phyloP scores from a whole-genome alignment of 2,888 invertebrate species.

The Drosophila fungiperda region DNA sequence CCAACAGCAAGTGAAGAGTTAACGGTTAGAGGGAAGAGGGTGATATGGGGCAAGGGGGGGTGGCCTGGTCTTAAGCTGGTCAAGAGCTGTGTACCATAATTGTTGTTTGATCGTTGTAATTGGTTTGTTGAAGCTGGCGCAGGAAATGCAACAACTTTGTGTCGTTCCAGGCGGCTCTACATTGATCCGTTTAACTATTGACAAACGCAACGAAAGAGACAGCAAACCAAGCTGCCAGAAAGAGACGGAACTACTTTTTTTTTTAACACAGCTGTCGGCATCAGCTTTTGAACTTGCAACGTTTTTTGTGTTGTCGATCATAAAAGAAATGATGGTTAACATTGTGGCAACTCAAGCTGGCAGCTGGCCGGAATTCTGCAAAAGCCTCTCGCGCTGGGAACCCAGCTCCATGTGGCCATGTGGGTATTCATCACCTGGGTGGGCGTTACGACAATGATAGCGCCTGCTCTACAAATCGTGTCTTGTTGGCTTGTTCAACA shows the following conservation, averaged over 20 bases:
- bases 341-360: conserved; percentile 47
- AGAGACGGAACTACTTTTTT: conserved; percentile 4
- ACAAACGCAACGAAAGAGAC: conserved; percentile 59
- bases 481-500: conserved; percentile 55
- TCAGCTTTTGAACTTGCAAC: conserved; percentile 60
- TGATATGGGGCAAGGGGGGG: not conserved
- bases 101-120: conserved; percentile 82
- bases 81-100: conserved; percentile 70
- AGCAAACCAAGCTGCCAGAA: not conserved
- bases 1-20: conserved; percentile 14
- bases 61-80: no score
- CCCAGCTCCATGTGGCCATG: not conserved
- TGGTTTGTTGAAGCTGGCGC: conserved; percentile 70
- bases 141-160: conserved; percentile 71
- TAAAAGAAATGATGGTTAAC: conserved; percentile 69
- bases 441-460: conserved; percentile 56
- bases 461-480: conserved; percentile 65
- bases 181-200: conserved; percentile 80
- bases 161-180: conserved; percentile 65
- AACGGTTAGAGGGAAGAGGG: not conserved
- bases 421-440: conserved; percentile 49
- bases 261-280: conserved; percentile 35
- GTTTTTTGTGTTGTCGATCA: conserved; percentile 68
- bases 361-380: conserved; percentile 6
- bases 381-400: not conserved